A percentile compares a stretch with the other conserved stretches of the same genome.
Evolutionary conservation across 2,113 vertebrate genomes (phyloP).

Genomic region (Collichthys lucidus): DNA sequence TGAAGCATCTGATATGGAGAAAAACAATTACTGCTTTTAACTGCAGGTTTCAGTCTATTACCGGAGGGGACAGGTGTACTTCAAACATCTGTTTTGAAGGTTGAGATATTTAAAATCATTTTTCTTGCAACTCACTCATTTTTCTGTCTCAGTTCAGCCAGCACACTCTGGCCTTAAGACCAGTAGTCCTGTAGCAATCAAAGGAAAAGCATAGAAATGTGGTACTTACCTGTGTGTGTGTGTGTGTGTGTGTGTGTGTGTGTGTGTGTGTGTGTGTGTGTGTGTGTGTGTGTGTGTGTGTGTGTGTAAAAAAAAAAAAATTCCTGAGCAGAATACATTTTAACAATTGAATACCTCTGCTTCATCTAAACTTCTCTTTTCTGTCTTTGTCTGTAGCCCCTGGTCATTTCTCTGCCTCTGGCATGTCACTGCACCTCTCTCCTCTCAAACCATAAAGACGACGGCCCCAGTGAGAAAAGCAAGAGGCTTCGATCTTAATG

Average conservation of each 20-base stretch:
- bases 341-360: constrained; percentile 24
- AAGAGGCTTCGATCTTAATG: constrained; percentile 40
- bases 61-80: constrained; percentile 33
- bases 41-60: constrained; percentile 14
- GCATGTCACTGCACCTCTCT: constrained; percentile 9
- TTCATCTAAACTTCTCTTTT: background rate
- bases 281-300: no score
- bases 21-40: constrained; percentile 19
- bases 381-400: background rate
- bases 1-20: constrained; percentile 36
- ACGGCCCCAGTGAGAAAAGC: constrained; percentile 19
- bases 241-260: no score
- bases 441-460: constrained; percentile 31
- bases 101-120: constrained; percentile 17
- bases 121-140: constrained; percentile 4
- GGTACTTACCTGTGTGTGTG: background rate
- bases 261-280: no score
- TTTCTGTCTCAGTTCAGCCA: background rate
- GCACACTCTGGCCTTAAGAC: background rate
- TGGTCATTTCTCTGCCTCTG: constrained; percentile 16
- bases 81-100: constrained; percentile 30
- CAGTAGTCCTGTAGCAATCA: background rate
- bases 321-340: background rate
- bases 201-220: no score
- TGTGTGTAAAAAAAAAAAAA: no score